Conservation (phyloP, 2,797 vertebrate species). For the Varecia variegata region DNA sequence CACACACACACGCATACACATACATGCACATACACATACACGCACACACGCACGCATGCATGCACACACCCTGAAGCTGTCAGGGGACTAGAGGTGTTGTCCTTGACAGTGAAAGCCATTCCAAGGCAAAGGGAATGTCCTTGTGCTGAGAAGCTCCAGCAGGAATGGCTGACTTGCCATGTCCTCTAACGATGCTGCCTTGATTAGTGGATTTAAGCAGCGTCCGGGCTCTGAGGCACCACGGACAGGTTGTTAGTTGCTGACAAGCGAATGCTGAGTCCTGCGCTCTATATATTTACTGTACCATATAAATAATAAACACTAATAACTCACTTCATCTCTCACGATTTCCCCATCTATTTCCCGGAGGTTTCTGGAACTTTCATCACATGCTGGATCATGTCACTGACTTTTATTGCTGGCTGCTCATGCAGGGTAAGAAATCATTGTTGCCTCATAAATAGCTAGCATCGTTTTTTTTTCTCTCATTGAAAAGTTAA, state of each 20-base stretch:
- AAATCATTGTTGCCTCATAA: constrained; percentile 42
- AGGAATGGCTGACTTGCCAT: not conserved
- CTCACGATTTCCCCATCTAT: not conserved
- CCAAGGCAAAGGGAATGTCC: not conserved
- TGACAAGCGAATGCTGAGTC: not conserved
- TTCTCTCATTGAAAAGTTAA: constrained; percentile 43
- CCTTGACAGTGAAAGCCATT: not conserved
- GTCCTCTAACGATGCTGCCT: not conserved
- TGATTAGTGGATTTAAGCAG: not conserved
- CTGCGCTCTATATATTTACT: not conserved
- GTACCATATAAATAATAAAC: constrained; percentile 56
- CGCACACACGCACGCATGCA: no score
- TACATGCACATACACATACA: not conserved
- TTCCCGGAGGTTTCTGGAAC: not conserved
- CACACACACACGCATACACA: no score
- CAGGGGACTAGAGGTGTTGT: not conserved
- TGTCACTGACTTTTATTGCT: constrained; percentile 36
- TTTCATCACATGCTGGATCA: not conserved
- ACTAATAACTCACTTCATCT: constrained; percentile 39
- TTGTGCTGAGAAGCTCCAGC: not conserved
- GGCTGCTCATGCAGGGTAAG: not conserved
- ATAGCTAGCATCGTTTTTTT: not conserved
- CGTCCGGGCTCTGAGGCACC: not conserved
- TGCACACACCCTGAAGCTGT: not conserved
- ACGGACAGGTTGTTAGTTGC: not conserved